Percentiles rank a stretch among this genome's conserved stretches.
phyloP scores from a whole-genome alignment of 1,140 invertebrate species.

The Orchesella cincta region DNA sequence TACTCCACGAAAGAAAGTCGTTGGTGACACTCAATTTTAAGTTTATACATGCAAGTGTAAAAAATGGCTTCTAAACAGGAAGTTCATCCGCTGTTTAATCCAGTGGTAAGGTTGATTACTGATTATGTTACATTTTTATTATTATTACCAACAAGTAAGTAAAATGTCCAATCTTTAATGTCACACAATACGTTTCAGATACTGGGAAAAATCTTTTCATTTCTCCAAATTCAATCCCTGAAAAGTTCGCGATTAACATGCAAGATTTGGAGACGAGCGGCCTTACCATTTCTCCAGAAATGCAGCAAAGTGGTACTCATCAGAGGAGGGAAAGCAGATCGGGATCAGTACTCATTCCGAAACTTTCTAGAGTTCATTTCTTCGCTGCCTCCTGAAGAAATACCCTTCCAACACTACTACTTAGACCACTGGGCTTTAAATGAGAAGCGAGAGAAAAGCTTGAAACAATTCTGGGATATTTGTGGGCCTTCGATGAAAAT shows the following conservation, averaged over 20 bases:
- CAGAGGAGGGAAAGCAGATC: constrained; percentile 30
- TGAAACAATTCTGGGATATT: constrained; percentile 37
- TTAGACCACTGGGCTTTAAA: constrained; percentile 40
- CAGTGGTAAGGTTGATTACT: constrained; percentile 1
- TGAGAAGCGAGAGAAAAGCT: constrained; percentile 29
- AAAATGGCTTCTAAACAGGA: background rate
- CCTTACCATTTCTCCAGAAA: constrained; percentile 26
- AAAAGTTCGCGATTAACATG: constrained; percentile 16
- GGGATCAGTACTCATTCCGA: constrained; percentile 30
- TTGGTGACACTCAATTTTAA: too few relatives aligned
- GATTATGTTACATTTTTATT: too few relatives aligned
- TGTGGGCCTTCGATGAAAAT: constrained; percentile 37
- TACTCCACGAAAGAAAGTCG: too few relatives aligned
- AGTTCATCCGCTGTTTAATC: constrained; percentile 25
- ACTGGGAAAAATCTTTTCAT: constrained; percentile 6
- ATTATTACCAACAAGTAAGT: too few relatives aligned
- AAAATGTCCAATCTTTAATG: too few relatives aligned
- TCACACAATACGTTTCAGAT: too few relatives aligned
- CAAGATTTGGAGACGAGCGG: constrained; percentile 13
- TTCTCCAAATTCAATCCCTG: background rate
- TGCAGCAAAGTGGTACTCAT: constrained; percentile 32
- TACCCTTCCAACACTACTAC: constrained; percentile 32
- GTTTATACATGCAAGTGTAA: too few relatives aligned
- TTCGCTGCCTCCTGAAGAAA: background rate
- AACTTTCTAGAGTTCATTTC: constrained; percentile 30